Conservation (phyloP, 2,888 invertebrate species). For the Trimorus sp. region DNA sequence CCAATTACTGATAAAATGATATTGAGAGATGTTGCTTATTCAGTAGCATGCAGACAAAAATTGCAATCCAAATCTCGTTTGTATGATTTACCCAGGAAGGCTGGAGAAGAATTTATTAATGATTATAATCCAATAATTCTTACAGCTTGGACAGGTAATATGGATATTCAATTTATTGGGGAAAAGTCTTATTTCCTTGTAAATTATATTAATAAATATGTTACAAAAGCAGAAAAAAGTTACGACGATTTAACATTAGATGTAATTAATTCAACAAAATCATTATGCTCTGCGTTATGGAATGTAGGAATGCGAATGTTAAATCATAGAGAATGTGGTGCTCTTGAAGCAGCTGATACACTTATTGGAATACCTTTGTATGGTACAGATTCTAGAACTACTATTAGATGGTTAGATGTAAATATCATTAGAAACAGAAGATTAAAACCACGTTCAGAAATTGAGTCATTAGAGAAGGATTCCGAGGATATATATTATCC, state of each 20-base stretch:
- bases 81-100: neutral
- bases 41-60: neutral
- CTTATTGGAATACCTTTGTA: neutral
- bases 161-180: neutral
- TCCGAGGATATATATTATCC: neutral
- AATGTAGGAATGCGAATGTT: neutral
- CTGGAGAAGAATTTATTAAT: neutral
- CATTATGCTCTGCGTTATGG: neutral
- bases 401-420: neutral
- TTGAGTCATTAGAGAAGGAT: neutral
- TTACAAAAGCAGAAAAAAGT: neutral
- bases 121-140: conserved; percentile 2
- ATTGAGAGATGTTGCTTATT: neutral
- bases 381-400: neutral
- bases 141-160: neutral
- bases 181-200: neutral
- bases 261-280: neutral
- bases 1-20: neutral
- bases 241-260: neutral
- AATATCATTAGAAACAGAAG: neutral
- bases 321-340: conserved; percentile 2
- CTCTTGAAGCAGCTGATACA: neutral
- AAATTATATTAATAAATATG: neutral
- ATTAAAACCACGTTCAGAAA: neutral
- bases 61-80: neutral